Evolutionary conservation across 1,140 invertebrate species (phyloP), one percentile per base, ranked within the genome.

Genomic region (Dreissena polymorpha): DNA sequence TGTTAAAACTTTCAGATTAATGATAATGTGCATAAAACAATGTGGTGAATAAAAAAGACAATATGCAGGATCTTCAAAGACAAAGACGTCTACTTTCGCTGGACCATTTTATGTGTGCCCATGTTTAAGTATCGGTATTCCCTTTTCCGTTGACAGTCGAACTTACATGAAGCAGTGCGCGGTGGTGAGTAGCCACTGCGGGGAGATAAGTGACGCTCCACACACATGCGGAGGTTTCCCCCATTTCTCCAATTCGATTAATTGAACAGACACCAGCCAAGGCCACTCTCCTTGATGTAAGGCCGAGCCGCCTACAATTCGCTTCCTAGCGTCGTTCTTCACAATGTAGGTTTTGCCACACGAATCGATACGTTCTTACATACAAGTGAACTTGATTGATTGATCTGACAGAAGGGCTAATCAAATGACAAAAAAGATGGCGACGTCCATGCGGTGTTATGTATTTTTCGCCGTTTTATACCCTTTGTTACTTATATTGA

Each of bases 181-280:
- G n/a, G n/a, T n/a, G n/a, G n/a, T n/a, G n/a, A n/a, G n/a, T n/a
- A n/a, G 78, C 92, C 93, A 94, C 67, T 90, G 89, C 0, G 83
- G 83, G 63, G 90, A 83, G 39, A 94, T 92, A 2, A 94, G 83
- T 18, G 87, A 88, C 21, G 89, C 93, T 10, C 93, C 93, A 83
- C 93, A 94, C n/a, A 90, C 68, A 86, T 93, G 93, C 7, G n/a
- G 84, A 85, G 67, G n/a, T n/a, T n/a, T n/a, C n/a, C n/a, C n/a
- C 84, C 86, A 10, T 50, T 14, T 50, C 85, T 83, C 55, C 53
- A 16, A 27, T 49, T 14, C 1, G 74, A 39, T n/a, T 50, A 89
- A 84, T 57, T 87, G 76, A 49, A 91, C 60, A 13, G 86, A 88
- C 7, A 90, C 88, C 14, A 91, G 72, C 90, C 90, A 91, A 0